Evolutionary conservation across 1,140 invertebrate genomes (phyloP).

Genomic region (Nomia melanderi): DNA sequence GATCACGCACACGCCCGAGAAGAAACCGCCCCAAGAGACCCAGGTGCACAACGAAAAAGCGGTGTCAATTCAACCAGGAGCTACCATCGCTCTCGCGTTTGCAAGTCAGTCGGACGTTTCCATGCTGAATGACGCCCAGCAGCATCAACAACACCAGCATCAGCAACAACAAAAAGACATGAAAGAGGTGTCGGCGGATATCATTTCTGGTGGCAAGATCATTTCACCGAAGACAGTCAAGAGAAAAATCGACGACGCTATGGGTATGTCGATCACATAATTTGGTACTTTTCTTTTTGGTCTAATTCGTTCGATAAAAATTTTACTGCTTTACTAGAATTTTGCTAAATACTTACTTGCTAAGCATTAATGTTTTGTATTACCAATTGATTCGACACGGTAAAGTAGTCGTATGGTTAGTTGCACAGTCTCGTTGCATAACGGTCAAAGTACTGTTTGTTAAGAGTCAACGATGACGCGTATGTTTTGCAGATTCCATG

Average conservation of each 20-base stretch:
- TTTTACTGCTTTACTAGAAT: too few relatives aligned
- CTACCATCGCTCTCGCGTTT: constrained; percentile 74
- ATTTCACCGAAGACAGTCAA: constrained; percentile 74
- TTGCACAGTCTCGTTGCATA: too few relatives aligned
- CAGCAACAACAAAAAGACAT: constrained; percentile 63
- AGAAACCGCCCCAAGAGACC: constrained; percentile 62
- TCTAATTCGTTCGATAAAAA: constrained; percentile 58
- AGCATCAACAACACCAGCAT: constrained; percentile 53
- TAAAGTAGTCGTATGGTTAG: too few relatives aligned
- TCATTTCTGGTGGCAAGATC: constrained; percentile 64
- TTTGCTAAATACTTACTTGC: too few relatives aligned
- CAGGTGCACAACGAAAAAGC: constrained; percentile 67
- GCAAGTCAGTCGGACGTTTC: constrained; percentile 65
- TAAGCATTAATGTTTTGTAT: too few relatives aligned
- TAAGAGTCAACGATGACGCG: not conserved
- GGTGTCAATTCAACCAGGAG: constrained; percentile 59
- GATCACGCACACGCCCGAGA: constrained; percentile 59
- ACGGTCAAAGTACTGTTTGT: too few relatives aligned
- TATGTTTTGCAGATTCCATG: constrained; percentile 63
- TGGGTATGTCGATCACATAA: constrained; percentile 49
- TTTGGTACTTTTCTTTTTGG: too few relatives aligned
- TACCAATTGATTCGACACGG: too few relatives aligned
- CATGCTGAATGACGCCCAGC: constrained; percentile 61
- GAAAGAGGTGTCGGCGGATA: constrained; percentile 64
- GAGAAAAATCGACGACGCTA: constrained; percentile 74